Evolutionary conservation across 2,888 invertebrate genomes (phyloP).

Genomic region (Meandrusa payeni): DNA sequence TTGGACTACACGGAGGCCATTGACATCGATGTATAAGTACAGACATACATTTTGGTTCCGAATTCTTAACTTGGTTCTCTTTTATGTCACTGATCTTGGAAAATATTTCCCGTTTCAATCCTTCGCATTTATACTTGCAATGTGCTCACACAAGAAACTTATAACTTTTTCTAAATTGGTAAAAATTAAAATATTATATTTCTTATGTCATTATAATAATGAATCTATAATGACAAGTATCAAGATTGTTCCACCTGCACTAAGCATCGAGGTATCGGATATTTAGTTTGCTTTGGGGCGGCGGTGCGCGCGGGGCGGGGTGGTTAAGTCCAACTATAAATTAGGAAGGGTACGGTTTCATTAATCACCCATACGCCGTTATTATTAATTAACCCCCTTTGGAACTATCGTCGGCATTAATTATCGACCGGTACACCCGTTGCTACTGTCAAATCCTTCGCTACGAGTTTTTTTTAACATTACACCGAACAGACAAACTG

Average conservation of each 20-base stretch:
- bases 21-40: too few species aligned
- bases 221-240: slow-evolving; percentile 39
- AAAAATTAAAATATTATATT: too few species aligned
- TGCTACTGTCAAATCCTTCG: slow-evolving; percentile 60
- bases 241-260: slow-evolving; percentile 43
- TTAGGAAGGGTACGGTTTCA: slow-evolving; percentile 81
- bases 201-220: too few species aligned
- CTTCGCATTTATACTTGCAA: too few species aligned
- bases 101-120: too few species aligned
- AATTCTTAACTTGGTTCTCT: too few species aligned
- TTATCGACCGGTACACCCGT: slow-evolving; percentile 59
- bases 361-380: slow-evolving; percentile 81
- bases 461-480: slow-evolving; percentile 1
- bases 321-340: slow-evolving; percentile 81
- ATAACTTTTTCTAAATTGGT: too few species aligned
- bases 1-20: too few species aligned
- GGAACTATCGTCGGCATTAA: slow-evolving; percentile 72
- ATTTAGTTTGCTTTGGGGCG: slow-evolving; percentile 79
- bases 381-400: slow-evolving; percentile 80
- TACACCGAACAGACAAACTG: too few species aligned
- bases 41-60: too few species aligned
- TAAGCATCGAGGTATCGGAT: slow-evolving; percentile 78
- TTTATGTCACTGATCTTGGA: too few species aligned
- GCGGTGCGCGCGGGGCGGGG: slow-evolving; percentile 52
- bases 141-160: too few species aligned